Evolutionary conservation across 2,797 vertebrate genomes (phyloP).

Genomic region (Malacoctenus gilli): DNA sequence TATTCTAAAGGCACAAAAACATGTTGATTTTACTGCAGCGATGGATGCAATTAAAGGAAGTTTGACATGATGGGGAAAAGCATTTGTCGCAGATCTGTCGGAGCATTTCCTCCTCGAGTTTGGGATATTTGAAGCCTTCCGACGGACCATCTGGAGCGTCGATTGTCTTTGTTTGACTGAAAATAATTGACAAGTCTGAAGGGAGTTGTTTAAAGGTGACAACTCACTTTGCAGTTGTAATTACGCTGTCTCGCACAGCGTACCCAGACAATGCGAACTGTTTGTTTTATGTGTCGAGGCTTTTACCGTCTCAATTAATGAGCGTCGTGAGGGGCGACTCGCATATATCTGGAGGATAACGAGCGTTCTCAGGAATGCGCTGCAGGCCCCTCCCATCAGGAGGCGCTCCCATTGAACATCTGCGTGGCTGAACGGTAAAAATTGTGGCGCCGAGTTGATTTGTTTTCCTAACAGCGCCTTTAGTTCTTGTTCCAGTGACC

Average conservation of each 20-base stretch:
- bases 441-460: conserved; percentile 21
- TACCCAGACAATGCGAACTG: conserved; percentile 2
- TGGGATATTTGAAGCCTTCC: conserved; percentile 19
- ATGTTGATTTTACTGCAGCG: too few relatives aligned
- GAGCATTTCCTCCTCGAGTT: conserved; percentile 19
- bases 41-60: conserved; percentile 20
- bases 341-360: conserved; percentile 28
- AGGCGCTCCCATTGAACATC: conserved; percentile 15
- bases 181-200: conserved; percentile 52
- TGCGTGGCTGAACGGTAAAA: conserved; percentile 14
- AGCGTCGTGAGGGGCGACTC: conserved; percentile 8
- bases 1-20: too few relatives aligned
- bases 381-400: conserved; percentile 16
- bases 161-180: conserved; percentile 34
- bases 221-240: conserved; percentile 37
- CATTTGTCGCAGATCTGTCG: conserved; percentile 2
- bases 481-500: conserved; percentile 26
- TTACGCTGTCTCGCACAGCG: conserved; percentile 31
- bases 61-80: conserved; percentile 13
- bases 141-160: conserved; percentile 47
- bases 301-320: conserved; percentile 40
- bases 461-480: conserved; percentile 21
- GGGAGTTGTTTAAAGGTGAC: conserved; percentile 49
- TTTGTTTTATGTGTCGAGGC: conserved; percentile 14
- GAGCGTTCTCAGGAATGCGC: conserved; percentile 14